These are phyloP conservation scores for Megaceryle torquata DNA, from an alignment of 2,113 vertebrate genomes.

Conservation along the genomic window DNA sequence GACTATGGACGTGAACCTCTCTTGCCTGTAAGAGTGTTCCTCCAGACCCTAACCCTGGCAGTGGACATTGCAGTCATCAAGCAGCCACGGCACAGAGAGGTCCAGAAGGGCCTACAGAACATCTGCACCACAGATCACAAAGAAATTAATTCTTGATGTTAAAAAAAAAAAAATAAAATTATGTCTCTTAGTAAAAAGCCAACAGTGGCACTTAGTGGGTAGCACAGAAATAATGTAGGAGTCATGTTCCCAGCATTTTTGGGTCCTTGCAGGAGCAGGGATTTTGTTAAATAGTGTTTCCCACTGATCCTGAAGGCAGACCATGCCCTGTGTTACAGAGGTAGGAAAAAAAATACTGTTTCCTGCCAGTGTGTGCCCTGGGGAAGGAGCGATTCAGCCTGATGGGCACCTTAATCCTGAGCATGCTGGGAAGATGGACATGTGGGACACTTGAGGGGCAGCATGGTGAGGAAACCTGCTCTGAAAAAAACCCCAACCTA, in stretches of 20 bases:
- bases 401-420: not conserved
- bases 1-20: not conserved
- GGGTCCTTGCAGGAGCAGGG: not conserved
- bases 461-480: not conserved
- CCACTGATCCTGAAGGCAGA: not conserved
- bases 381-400: not conserved
- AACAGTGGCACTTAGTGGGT: not conserved
- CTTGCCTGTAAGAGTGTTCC: not conserved
- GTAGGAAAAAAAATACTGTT: not conserved
- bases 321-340: not conserved
- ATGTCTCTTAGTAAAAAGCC: not conserved
- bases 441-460: not conserved
- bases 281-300: not conserved
- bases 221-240: not conserved
- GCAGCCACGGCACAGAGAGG: not conserved
- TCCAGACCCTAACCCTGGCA: not conserved
- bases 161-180: not conserved
- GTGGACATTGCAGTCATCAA: not conserved
- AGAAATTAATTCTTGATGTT: not conserved
- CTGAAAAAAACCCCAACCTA: not conserved
- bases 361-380: not conserved
- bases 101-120: not conserved
- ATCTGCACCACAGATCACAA: not conserved
- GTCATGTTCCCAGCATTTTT: not conserved
- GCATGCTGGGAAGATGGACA: not conserved